A percentile compares a stretch with the other conserved stretches of the same genome.
Evolutionary conservation across 2,797 vertebrate species (phyloP).

Genomic region (Corythornis leucogaster): DNA sequence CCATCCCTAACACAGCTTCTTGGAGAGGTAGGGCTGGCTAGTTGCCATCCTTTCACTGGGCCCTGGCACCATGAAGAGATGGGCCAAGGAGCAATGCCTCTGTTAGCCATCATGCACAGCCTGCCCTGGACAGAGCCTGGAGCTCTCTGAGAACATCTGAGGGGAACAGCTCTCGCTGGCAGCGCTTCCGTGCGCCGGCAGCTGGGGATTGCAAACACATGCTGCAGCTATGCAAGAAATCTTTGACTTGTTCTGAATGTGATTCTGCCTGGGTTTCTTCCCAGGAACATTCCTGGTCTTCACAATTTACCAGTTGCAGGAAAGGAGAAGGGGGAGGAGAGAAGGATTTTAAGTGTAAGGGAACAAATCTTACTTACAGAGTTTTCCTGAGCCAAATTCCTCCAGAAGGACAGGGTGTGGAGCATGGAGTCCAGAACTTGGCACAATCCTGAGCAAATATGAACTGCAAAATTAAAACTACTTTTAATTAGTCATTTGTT

Average conservation of each 20-base stretch:
- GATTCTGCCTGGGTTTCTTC: conserved; percentile 68
- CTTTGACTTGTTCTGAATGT: conserved; percentile 65
- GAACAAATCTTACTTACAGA: not conserved
- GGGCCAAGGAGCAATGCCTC: not conserved
- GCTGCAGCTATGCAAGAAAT: conserved; percentile 72
- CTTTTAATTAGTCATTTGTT: conserved; percentile 46
- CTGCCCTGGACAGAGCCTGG: not conserved
- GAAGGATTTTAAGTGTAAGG: conserved; percentile 6
- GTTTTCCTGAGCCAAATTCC: conserved; percentile 33
- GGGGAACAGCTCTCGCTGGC: conserved; percentile 48
- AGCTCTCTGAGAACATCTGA: conserved; percentile 50
- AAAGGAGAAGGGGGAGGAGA: not conserved
- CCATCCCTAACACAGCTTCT: not conserved
- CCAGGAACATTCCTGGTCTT: conserved; percentile 70
- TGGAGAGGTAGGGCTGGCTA: not conserved
- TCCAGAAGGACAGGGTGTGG: conserved; percentile 49
- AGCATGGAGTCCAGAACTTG: conserved; percentile 6
- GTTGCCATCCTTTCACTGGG: not conserved
- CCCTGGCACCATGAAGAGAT: not conserved
- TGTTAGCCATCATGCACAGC: not conserved
- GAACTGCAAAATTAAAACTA: conserved; percentile 41
- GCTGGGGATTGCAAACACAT: conserved; percentile 70
- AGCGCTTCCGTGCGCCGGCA: not conserved
- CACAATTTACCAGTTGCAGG: conserved; percentile 60
- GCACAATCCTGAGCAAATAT: conserved; percentile 5